phyloP scores from a whole-genome alignment of 2,113 vertebrate species.

The Tringa solitaria region DNA sequence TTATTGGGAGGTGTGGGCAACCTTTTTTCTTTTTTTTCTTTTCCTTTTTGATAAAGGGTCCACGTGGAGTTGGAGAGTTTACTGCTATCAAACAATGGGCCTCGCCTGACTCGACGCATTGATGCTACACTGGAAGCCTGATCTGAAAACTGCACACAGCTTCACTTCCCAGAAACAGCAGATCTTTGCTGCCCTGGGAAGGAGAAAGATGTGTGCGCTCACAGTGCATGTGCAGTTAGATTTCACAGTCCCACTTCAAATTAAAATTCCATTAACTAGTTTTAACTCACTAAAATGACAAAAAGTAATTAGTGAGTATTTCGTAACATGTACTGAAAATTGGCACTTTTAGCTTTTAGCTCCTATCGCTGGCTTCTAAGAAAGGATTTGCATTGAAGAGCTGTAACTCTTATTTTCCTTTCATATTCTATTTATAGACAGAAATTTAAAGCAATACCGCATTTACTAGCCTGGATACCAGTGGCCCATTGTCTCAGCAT shows the following conservation, averaged over 20 bases:
- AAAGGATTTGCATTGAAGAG: not conserved
- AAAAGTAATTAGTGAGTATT: not conserved
- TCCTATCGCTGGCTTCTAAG: not conserved
- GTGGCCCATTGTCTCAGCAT: not conserved
- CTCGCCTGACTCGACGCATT: not conserved
- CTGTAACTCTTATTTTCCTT: not conserved
- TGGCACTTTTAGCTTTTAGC: not conserved
- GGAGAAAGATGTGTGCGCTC: not conserved
- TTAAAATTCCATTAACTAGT: not conserved
- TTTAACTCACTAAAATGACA: not conserved
- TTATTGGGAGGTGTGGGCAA: not conserved
- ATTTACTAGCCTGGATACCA: not conserved
- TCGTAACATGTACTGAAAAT: not conserved
- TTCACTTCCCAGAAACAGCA: not conserved
- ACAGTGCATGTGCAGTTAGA: not conserved
- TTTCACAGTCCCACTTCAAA: not conserved
- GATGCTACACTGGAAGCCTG: not conserved
- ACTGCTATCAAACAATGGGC: not conserved
- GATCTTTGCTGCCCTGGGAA: not conserved
- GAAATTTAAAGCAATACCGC: not conserved
- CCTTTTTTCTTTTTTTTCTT: not conserved
- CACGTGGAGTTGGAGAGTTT: not conserved
- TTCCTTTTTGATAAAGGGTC: not conserved
- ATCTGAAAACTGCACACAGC: not conserved
- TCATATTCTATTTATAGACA: not conserved